A percentile compares a stretch with the other conserved stretches of the same genome.
These are phyloP conservation scores for Carassius auratus DNA, from an alignment of 2,113 vertebrate genomes.

Conservation along the genomic window DNA sequence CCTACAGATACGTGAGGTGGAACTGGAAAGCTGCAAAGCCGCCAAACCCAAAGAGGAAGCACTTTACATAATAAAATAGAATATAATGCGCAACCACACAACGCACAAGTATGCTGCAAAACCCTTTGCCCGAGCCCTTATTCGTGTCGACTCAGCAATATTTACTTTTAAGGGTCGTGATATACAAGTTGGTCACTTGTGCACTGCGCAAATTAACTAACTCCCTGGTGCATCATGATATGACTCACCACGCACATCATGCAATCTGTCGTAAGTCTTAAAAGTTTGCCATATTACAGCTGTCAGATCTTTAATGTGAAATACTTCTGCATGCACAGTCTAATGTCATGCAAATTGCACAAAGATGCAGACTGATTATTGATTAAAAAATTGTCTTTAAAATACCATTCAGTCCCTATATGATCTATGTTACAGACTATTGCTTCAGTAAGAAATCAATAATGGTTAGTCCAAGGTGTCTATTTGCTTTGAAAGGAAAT, in stretches of 20 bases:
- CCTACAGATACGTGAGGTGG: slow-evolving; percentile 13
- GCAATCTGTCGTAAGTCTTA: slow-evolving; percentile 36
- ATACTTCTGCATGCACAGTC: slow-evolving; percentile 1
- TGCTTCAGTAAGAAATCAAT: slow-evolving; percentile 29
- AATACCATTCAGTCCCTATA: neutral
- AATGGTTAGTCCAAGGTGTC: slow-evolving; percentile 76
- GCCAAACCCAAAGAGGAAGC: slow-evolving; percentile 44
- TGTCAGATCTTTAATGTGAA: neutral
- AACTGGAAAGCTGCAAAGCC: slow-evolving; percentile 31
- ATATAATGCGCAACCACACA: slow-evolving; percentile 25
- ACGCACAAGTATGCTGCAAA: slow-evolving; percentile 1
- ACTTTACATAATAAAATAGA: slow-evolving; percentile 45
- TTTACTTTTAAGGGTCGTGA: slow-evolving; percentile 65
- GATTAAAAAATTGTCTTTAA: neutral
- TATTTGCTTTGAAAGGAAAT: slow-evolving; percentile 78
- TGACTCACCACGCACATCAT: slow-evolving; percentile 27
- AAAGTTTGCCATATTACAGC: slow-evolving; percentile 25
- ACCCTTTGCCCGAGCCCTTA: neutral
- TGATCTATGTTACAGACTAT: neutral
- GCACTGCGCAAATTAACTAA: slow-evolving; percentile 37
- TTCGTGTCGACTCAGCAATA: slow-evolving; percentile 68
- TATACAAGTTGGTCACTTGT: slow-evolving; percentile 39
- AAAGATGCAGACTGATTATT: neutral
- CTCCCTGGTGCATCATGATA: slow-evolving; percentile 24
- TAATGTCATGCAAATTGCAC: neutral